phyloP scores from a whole-genome alignment of 1,140 invertebrate species.

The Metaphire vulgaris region DNA sequence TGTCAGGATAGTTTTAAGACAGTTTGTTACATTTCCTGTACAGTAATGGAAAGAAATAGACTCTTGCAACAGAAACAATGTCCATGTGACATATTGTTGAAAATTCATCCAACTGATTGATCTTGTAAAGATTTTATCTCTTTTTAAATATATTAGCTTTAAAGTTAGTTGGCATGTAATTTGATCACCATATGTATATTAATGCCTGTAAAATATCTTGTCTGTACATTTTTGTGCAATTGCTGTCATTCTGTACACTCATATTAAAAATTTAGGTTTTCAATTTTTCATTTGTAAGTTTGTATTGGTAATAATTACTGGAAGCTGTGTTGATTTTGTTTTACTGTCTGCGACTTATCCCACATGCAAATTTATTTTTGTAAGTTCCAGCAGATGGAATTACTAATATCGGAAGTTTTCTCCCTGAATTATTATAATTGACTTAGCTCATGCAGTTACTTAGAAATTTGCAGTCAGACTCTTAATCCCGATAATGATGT shows the following conservation, averaged over 20 bases:
- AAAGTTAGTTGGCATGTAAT: neutral
- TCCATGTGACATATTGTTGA: neutral
- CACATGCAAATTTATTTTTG: too few species aligned
- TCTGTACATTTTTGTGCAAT: neutral
- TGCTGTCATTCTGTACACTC: neutral
- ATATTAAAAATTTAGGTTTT: too few species aligned
- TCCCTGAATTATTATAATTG: too few species aligned
- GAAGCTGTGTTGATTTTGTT: too few species aligned
- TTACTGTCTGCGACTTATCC: too few species aligned
- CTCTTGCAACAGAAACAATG: neutral
- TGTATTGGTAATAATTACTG: too few species aligned
- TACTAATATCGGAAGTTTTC: too few species aligned
- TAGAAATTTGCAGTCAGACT: too few species aligned
- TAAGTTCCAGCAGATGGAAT: too few species aligned
- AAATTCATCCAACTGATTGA: neutral
- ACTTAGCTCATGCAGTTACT: too few species aligned
- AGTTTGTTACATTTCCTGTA: conserved; percentile 1
- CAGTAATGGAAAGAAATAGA: neutral
- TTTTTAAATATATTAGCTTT: neutral
- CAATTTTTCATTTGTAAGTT: too few species aligned
- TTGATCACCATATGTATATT: conserved; percentile 1
- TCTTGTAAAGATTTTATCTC: neutral
- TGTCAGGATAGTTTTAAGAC: neutral
- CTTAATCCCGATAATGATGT: too few species aligned
- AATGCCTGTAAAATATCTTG: neutral